Conservation (phyloP, 2,113 vertebrate genomes). For the Aldabrachelys gigantea region DNA sequence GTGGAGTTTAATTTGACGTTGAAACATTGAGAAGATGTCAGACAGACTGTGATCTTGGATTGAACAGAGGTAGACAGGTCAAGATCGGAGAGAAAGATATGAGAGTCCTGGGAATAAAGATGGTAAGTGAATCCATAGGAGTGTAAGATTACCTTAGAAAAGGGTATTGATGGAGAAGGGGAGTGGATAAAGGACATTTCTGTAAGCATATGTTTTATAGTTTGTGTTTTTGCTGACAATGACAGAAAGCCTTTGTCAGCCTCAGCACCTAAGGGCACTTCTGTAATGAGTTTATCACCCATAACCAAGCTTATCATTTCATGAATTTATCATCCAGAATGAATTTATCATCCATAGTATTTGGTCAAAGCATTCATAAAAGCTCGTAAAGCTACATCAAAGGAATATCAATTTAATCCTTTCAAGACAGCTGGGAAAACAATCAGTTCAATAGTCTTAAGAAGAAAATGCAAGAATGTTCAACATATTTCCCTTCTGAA, state of each 20-base stretch:
- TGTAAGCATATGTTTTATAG: slow-evolving; percentile 10
- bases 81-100: not conserved
- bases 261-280: not conserved
- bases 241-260: slow-evolving; percentile 54
- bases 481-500: not conserved
- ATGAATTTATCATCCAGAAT: slow-evolving; percentile 59
- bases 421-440: slow-evolving; percentile 37
- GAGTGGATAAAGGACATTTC: slow-evolving; percentile 41
- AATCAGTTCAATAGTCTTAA: slow-evolving; percentile 52
- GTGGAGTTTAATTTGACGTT: not conserved
- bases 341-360: slow-evolving; percentile 58
- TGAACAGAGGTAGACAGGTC: not conserved
- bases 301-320: slow-evolving; percentile 18
- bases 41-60: not conserved
- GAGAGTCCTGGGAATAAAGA: not conserved
- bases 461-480: not conserved
- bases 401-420: slow-evolving; percentile 54
- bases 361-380: slow-evolving; percentile 66
- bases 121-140: not conserved
- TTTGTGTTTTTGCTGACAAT: slow-evolving; percentile 62
- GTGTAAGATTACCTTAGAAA: not conserved
- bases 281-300: slow-evolving; percentile 60
- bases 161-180: not conserved
- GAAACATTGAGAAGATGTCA: not conserved
- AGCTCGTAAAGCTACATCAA: slow-evolving; percentile 44